Evolutionary conservation across 2,888 invertebrate species (phyloP).

Genomic region (Melipona beecheii): DNA sequence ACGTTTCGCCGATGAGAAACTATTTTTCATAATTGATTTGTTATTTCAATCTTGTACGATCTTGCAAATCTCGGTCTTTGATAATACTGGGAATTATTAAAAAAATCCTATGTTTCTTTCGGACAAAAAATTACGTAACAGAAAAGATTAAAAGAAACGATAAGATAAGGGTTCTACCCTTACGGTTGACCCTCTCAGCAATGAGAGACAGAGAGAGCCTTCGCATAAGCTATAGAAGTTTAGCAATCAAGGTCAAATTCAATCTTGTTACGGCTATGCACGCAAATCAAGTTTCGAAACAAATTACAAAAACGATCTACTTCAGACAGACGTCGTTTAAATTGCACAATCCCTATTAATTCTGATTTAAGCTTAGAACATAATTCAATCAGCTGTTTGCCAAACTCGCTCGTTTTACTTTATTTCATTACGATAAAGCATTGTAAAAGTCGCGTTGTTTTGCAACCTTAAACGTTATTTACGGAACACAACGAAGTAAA

Average conservation of each 20-base stretch:
- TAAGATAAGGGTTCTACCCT: conserved; percentile 21
- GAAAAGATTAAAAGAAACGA: conserved; percentile 33
- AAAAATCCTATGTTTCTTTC: background rate
- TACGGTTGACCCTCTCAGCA: conserved; percentile 44
- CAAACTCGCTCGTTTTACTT: conserved; percentile 5
- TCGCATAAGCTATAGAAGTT: conserved; percentile 48
- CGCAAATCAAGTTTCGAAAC: conserved; percentile 40
- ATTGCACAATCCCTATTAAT: conserved; percentile 5
- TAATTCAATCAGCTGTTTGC: conserved; percentile 31
- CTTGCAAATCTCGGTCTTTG: background rate
- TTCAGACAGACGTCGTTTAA: background rate
- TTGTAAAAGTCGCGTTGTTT: background rate
- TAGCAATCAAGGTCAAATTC: conserved; percentile 34
- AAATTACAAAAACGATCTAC: conserved; percentile 22
- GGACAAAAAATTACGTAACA: background rate
- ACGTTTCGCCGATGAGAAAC: background rate
- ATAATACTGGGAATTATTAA: background rate
- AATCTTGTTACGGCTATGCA: conserved; percentile 36
- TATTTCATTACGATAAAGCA: conserved; percentile 6
- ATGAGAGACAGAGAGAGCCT: conserved; percentile 42
- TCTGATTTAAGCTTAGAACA: background rate
- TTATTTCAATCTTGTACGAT: background rate
- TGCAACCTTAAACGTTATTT: conserved; percentile 9
- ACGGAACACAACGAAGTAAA: conserved; percentile 14
- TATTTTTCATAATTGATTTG: conserved; percentile 1